A percentile compares a stretch with the other conserved stretches of the same genome.
Evolutionary conservation across 92 coral and sea anemone genomes (phyloP).

Genomic region (Palythoa caribaeorum): DNA sequence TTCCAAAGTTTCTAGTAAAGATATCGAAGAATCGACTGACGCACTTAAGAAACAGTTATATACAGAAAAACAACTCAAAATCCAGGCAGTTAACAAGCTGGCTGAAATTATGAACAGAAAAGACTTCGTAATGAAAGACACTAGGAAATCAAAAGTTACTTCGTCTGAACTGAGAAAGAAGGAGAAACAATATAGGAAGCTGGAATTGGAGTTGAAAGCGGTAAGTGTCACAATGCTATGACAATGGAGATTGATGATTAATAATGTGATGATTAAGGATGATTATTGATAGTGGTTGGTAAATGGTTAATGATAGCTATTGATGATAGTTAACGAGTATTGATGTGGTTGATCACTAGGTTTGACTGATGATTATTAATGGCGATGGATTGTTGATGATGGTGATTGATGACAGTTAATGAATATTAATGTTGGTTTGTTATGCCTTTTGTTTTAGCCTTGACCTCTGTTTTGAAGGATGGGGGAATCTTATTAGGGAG

Average conservation of each 20-base stretch:
- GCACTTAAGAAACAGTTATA: constrained; percentile 73
- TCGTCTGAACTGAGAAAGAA: constrained; percentile 87
- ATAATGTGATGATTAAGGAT: neutral
- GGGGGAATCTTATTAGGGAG: too few relatives aligned
- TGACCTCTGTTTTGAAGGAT: too few relatives aligned
- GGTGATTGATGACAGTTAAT: neutral
- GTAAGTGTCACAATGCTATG: constrained; percentile 58
- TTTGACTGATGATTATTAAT: neutral
- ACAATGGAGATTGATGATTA: neutral
- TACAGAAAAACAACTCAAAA: constrained; percentile 78
- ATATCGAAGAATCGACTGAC: constrained; percentile 81
- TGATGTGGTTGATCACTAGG: neutral
- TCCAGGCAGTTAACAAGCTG: constrained; percentile 95
- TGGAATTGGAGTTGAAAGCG: constrained; percentile 87
- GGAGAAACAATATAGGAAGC: constrained; percentile 88
- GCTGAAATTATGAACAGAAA: constrained; percentile 98
- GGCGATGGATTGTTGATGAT: neutral
- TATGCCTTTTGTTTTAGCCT: neutral
- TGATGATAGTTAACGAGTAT: neutral
- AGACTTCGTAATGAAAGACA: constrained; percentile 75
- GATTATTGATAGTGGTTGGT: neutral
- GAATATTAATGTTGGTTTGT: neutral
- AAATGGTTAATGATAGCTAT: neutral
- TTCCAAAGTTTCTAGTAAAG: constrained; percentile 82
- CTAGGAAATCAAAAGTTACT: constrained; percentile 76